These are phyloP conservation scores for Coryphaenoides rupestris DNA, from an alignment of 2,113 vertebrate species.

Conservation along the genomic window DNA sequence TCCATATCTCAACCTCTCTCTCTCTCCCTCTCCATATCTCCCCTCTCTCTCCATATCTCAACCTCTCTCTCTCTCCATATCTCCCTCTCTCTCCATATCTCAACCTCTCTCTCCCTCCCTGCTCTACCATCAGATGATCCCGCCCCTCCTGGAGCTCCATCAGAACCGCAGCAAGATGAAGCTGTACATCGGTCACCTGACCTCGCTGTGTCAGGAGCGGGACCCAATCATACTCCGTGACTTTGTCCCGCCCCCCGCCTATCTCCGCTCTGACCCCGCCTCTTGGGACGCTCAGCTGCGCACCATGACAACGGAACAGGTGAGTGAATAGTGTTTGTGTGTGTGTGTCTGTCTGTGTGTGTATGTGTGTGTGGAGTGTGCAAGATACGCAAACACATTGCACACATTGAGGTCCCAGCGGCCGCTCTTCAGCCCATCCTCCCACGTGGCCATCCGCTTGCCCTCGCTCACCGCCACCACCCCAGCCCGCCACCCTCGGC, in stretches of 20 bases:
- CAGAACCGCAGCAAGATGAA: constrained; percentile 98
- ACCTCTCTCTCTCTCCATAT: background rate
- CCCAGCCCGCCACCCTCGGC: background rate
- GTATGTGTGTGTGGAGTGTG: constrained; percentile 1
- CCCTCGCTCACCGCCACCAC: background rate
- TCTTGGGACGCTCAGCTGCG: constrained; percentile 89
- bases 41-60: too few species aligned
- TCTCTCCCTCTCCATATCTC: too few species aligned
- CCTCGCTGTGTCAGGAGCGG: constrained; percentile 92
- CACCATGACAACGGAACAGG: constrained; percentile 90
- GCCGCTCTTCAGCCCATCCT: constrained; percentile 49
- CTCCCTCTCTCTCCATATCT: background rate
- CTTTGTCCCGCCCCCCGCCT: constrained; percentile 88
- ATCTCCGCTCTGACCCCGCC: constrained; percentile 84
- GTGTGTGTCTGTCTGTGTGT: background rate
- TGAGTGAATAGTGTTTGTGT: constrained; percentile 41
- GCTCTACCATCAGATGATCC: background rate
- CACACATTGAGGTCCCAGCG: constrained; percentile 47
- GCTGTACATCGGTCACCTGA: constrained; percentile 97
- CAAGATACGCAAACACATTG: constrained; percentile 35
- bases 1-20: too few species aligned
- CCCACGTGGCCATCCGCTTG: constrained; percentile 31
- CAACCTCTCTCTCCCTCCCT: constrained; percentile 82
- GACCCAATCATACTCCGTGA: constrained; percentile 92
- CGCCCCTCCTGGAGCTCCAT: constrained; percentile 90